Percentiles rank a stretch among this genome's conserved stretches.
Conservation (phyloP, 2,888 invertebrate species). For the Octodonta nipae region DNA sequence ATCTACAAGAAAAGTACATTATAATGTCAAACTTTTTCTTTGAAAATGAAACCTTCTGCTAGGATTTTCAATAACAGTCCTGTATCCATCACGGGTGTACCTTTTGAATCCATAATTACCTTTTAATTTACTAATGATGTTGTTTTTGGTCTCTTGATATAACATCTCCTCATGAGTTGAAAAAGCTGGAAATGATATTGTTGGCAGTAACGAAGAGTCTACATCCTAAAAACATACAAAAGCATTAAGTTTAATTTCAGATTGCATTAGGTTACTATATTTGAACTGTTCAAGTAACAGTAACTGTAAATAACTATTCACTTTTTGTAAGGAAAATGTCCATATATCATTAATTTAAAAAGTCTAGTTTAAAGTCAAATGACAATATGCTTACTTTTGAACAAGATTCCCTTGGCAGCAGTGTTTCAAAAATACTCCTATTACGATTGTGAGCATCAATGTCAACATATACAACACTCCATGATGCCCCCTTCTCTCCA, state of each 20-base stretch:
- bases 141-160: slow-evolving; percentile 75
- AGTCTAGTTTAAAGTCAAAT: no score
- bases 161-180: slow-evolving; percentile 89
- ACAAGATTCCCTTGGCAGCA: slow-evolving; percentile 92
- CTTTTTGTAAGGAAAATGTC: no score
- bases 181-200: slow-evolving; percentile 95
- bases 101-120: slow-evolving; percentile 88
- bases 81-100: slow-evolving; percentile 88
- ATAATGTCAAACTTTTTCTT: neutral
- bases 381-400: slow-evolving; percentile 66
- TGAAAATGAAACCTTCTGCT: slow-evolving; percentile 37
- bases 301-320: no score
- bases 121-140: slow-evolving; percentile 66
- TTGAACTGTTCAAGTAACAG: no score
- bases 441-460: slow-evolving; percentile 99
- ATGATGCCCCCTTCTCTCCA: slow-evolving; percentile 92
- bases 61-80: slow-evolving; percentile 72
- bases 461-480: slow-evolving; percentile 97
- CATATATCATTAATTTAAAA: no score
- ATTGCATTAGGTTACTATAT: no score
- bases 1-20: slow-evolving; percentile 34
- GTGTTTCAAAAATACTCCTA: slow-evolving; percentile 94
- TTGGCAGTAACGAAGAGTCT: slow-evolving; percentile 81
- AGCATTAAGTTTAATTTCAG: neutral
- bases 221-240: slow-evolving; percentile 58